Conservation (phyloP, 2,797 vertebrate species). For the Monodelphis domestica region DNA sequence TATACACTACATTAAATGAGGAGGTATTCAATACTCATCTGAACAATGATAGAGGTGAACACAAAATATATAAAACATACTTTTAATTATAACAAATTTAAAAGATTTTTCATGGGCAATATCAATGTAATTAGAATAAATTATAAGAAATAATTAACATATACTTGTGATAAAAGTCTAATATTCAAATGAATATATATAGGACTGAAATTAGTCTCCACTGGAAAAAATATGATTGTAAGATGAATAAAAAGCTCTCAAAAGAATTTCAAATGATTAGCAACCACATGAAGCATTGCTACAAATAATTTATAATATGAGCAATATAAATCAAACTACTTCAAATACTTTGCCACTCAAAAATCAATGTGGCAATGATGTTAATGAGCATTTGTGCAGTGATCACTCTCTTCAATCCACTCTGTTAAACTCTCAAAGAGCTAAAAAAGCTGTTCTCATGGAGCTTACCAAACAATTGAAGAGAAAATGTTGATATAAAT, state of each 20-base stretch:
- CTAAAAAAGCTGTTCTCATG: neutral
- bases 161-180: neutral
- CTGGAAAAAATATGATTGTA: neutral
- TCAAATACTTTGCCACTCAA: too few relatives aligned
- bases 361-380: neutral
- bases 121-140: neutral
- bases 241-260: neutral
- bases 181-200: neutral
- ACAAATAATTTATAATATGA: neutral
- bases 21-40: neutral
- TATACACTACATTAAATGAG: neutral
- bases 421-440: neutral
- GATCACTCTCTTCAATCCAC: neutral
- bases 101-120: neutral
- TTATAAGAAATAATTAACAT: neutral
- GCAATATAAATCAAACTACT: neutral
- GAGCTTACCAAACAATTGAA: neutral
- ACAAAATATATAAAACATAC: neutral
- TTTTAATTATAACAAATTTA: neutral
- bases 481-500: neutral
- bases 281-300: neutral
- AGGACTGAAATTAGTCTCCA: neutral
- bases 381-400: neutral
- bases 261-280: neutral
- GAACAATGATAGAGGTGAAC: neutral